Evolutionary conservation across 2,113 vertebrate species (phyloP), one percentile per base, ranked within the genome.

Genomic region (Hippocampus comes): DNA sequence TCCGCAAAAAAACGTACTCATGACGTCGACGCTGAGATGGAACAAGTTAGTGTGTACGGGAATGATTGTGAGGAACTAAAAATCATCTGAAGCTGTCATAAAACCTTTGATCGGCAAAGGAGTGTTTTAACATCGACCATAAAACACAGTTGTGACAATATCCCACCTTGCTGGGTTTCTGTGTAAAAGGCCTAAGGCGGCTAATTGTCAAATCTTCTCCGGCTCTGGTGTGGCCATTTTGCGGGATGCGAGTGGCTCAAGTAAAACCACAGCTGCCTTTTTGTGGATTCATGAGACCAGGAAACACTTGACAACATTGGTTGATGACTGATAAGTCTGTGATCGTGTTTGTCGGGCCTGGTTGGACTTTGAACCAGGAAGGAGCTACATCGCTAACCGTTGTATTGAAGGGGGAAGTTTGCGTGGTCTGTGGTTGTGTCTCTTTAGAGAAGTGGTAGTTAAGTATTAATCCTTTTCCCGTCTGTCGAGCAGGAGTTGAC

Each of bases 401-500:
- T 27, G 4, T 66, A 34, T 30, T 18, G 59, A 34, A 18, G 7
- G 2, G 15, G 25, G 14, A 60, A 60, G 59, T 8, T 27, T 7
- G 25, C 25, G 1, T n/a, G 20, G 20, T 21, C 20, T 65, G 5
- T 65, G 12, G 10, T 65, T 25, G 42, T 66, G n/a, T 66, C 63
- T 42, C 5, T 18, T 53, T 4, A 34, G 20, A 18, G 67, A 14
- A 56, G 25, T 63, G 21, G 9, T 51, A 9, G 49, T 34, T 49
- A 27, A 25, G 23, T 1, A 9, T 27, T 10, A 9, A 18, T 43
- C 0, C 9, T 23, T 5, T 21, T 5, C 34, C 3, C 55, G 9
- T 55, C 53, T 75, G 0, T 0, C n/a, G 51, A 63, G 1, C 43
- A 92, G 90, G 88, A 91, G 1, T 0, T 88, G 3, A 78, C 76